Base-by-base conservation (phyloP, 1,140 invertebrate species). In the Drosophila pallidifrons region DNA sequence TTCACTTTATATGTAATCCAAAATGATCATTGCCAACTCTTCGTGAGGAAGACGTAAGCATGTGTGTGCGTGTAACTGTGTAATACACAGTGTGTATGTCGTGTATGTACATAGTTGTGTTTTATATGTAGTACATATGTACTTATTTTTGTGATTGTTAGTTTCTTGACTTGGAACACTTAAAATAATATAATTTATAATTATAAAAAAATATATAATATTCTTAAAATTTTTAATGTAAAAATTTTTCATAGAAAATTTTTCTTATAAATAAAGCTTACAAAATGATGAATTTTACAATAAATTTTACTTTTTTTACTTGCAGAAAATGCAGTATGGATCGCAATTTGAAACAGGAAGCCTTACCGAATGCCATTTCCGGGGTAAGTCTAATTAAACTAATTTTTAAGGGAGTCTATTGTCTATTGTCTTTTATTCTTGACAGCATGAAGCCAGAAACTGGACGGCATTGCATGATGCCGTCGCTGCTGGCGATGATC, bases 381-480 rank as follows among this genome's bases (percentile, higher is more conserved):
- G 82, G 81, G 81, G 88, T 91, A 25, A 58, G 86, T 82, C 11
- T 3, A 54, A 32, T 8, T 32, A 25, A 25, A 3, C 3, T 25
- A 3, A 32, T 32, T 32, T 32, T 32, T 32, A 32, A 8, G 30
- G 30, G 30, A 5, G 30, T 32, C 30, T 15, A 15, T 15, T 15
- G 15, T 15, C 15, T 15, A 15, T 15, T 15, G 15, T 15, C 15
- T 15, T 15, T 15, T 15, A 1, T 15, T 15, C 15, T 15, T 15
- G 15, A 10, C 32, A 92, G 78, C 72, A 89, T 59, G 79, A 82
- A 47, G 80, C 83, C 20, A 73, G 66, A 64, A 79, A 80, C 46
- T 85, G 91, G 77, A 88, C 91, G 8, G 60, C 77, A 2, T 59
- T 92, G 8, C 91, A 92, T 61, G 91, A 92, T 59, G 88, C 91